Percentiles rank a stretch among this genome's conserved stretches.
Evolutionary conservation across 23 tunicate species (phyloP).

Genomic region (Halocynthia aurantium): DNA sequence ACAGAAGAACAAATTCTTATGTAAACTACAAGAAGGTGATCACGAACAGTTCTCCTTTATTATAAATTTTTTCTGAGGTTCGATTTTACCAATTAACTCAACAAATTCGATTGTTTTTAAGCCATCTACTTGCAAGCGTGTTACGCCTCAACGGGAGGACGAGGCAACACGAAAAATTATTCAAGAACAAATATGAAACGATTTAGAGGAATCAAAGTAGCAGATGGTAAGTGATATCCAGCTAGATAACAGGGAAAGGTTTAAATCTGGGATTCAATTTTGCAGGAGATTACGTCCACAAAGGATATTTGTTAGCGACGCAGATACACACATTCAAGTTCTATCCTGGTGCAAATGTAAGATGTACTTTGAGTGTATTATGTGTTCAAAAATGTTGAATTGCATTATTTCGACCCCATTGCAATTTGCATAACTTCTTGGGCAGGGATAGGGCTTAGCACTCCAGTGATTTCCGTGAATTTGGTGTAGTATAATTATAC

Average conservation of each 20-base stretch:
- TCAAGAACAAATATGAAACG: constrained; percentile 6
- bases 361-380: constrained; percentile 5
- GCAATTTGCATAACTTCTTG: no score
- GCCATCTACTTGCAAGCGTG: background rate
- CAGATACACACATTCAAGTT: constrained; percentile 54
- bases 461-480: no score
- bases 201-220: constrained; percentile 47
- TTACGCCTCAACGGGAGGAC: constrained; percentile 56
- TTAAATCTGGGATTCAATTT: background rate
- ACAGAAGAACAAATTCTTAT: no score
- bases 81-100: no score
- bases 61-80: no score
- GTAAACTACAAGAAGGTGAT: no score
- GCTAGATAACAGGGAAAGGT: background rate
- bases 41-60: no score
- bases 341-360: constrained; percentile 87
- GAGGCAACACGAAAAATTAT: constrained; percentile 47
- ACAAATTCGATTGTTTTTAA: no score
- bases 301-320: constrained; percentile 50
- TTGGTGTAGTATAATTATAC: background rate
- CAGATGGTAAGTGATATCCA: constrained; percentile 30
- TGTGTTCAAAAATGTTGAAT: no score
- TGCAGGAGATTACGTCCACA: constrained; percentile 70
- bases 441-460: no score
- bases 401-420: no score